These are phyloP conservation scores for Chelonus insularis DNA, from an alignment of 1,140 invertebrate species.

Conservation along the genomic window DNA sequence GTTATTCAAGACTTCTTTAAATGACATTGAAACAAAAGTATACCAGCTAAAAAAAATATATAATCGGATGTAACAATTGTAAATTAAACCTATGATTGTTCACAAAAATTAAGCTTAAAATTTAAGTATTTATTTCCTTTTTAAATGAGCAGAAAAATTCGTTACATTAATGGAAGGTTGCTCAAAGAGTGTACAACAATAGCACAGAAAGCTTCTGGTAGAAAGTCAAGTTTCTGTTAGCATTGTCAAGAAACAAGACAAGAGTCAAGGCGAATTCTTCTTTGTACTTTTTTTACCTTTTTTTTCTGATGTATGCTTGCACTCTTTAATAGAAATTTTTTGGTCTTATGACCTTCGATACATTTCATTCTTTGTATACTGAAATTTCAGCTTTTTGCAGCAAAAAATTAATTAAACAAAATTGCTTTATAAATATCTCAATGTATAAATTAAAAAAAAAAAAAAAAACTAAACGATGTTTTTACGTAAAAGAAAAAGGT, in stretches of 20 bases:
- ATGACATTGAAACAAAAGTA: too few relatives aligned
- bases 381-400: too few relatives aligned
- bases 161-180: conserved; percentile 2
- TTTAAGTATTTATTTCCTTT: not conserved
- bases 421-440: too few relatives aligned
- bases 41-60: too few relatives aligned
- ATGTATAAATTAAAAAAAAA: too few relatives aligned
- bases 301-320: not conserved
- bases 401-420: too few relatives aligned
- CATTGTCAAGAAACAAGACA: conserved; percentile 3
- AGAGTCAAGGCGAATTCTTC: conserved; percentile 7
- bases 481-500: too few relatives aligned
- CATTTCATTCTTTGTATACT: too few relatives aligned
- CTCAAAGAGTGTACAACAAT: not conserved
- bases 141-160: conserved; percentile 6
- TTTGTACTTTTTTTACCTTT: conserved; percentile 3
- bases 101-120: not conserved
- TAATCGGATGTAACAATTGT: too few relatives aligned
- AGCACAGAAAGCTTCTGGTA: not conserved
- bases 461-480: too few relatives aligned
- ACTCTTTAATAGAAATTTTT: not conserved
- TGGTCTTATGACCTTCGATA: not conserved
- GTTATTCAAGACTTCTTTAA: too few relatives aligned
- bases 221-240: conserved; percentile 2
- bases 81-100: too few relatives aligned